These are phyloP conservation scores for Smittia aterrima DNA, from an alignment of 2,888 invertebrate genomes.

Conservation along the genomic window DNA sequence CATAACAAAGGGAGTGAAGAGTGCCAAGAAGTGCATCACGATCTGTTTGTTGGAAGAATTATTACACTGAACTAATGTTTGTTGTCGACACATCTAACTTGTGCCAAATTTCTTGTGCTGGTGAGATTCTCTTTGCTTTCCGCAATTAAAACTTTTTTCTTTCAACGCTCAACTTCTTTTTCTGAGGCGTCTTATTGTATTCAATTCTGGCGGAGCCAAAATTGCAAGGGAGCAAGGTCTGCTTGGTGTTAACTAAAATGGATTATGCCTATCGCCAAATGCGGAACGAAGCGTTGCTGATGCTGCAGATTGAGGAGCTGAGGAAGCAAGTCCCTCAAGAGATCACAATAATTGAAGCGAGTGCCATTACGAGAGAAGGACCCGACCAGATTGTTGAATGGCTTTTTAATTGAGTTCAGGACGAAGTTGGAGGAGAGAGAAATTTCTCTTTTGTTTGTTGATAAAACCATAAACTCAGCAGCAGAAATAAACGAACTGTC, in stretches of 20 bases:
- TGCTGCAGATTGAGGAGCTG: slow-evolving; percentile 72
- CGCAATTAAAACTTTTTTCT: neutral
- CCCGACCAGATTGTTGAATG: slow-evolving; percentile 65
- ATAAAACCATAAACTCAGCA: neutral
- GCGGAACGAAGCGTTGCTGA: slow-evolving; percentile 79
- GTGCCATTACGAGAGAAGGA: slow-evolving; percentile 71
- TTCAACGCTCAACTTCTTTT: slow-evolving; percentile 60
- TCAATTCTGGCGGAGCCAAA: slow-evolving; percentile 72
- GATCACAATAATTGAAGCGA: slow-evolving; percentile 69
- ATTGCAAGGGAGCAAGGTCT: slow-evolving; percentile 65
- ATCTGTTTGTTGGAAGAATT: slow-evolving; percentile 82
- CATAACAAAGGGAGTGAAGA: too few species aligned
- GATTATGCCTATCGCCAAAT: slow-evolving; percentile 83
- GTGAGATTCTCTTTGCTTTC: slow-evolving; percentile 43
- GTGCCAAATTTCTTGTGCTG: slow-evolving; percentile 82
- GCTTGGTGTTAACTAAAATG: slow-evolving; percentile 77
- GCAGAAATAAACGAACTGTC: neutral
- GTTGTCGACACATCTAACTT: slow-evolving; percentile 82
- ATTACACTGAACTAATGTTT: slow-evolving; percentile 71
- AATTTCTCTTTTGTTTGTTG: neutral
- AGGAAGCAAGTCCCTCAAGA: slow-evolving; percentile 67
- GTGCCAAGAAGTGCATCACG: slow-evolving; percentile 57
- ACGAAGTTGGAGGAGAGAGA: neutral
- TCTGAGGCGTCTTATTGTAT: slow-evolving; percentile 74
- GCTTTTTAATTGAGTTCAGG: slow-evolving; percentile 49